Conservation (phyloP, 2,797 vertebrate genomes). For the Diceros bicornis region DNA sequence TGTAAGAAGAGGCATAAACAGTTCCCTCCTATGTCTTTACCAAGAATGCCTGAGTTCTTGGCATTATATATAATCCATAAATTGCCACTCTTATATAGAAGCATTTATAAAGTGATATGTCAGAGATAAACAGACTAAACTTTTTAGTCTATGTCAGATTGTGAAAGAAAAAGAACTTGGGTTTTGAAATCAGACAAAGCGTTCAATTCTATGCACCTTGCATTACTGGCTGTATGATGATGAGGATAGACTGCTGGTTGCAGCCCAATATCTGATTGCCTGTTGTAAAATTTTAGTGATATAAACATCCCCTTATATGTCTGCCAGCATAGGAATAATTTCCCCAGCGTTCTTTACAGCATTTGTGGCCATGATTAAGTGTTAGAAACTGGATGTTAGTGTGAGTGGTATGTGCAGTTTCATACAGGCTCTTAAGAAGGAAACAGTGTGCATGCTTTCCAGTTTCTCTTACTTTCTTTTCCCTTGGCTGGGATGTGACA, state of each 20-base stretch:
- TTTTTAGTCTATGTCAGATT: not conserved
- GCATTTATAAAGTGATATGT: not conserved
- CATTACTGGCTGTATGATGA: not conserved
- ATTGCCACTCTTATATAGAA: not conserved
- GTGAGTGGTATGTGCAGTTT: not conserved
- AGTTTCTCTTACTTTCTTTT: not conserved
- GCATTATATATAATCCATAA: not conserved
- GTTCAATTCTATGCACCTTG: not conserved
- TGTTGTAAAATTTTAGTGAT: not conserved
- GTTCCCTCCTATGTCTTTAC: not conserved
- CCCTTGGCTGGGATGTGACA: not conserved
- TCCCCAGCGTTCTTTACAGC: not conserved
- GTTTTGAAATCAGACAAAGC: not conserved
- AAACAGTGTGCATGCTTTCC: not conserved
- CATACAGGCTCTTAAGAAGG: not conserved
- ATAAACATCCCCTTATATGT: not conserved
- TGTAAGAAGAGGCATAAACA: not conserved
- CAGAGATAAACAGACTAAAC: not conserved
- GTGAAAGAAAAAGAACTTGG: not conserved
- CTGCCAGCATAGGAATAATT: too few relatives aligned
- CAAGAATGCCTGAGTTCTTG: not conserved
- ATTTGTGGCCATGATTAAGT: not conserved
- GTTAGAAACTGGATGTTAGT: not conserved
- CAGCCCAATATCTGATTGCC: not conserved
- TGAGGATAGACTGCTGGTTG: not conserved